Evolutionary conservation across 2,797 vertebrate genomes (phyloP).

Genomic region (Champsocephalus gunnari): DNA sequence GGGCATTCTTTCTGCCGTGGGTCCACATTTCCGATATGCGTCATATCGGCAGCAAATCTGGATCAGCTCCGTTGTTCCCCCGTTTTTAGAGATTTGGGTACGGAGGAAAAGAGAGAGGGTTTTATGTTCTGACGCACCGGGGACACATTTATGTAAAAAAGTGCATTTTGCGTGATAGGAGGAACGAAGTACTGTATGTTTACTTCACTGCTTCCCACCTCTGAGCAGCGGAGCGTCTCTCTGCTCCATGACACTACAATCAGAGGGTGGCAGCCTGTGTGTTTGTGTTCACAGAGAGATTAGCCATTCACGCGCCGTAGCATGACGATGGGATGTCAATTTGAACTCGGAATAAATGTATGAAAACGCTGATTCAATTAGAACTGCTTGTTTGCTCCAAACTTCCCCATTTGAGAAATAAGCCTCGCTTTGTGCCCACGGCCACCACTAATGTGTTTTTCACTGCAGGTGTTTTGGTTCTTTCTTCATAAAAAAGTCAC

Average conservation of each 20-base stretch:
- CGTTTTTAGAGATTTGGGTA: too few species aligned
- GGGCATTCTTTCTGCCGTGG: too few species aligned
- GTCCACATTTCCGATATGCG: too few species aligned
- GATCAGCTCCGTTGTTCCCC: too few species aligned
- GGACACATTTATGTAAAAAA: too few species aligned
- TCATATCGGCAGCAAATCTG: too few species aligned
- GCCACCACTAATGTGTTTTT: conserved; percentile 29
- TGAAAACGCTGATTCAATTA: conserved; percentile 68
- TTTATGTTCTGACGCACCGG: too few species aligned
- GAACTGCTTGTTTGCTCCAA: conserved; percentile 58
- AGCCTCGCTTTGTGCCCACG: conserved; percentile 22
- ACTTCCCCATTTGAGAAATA: conserved; percentile 53
- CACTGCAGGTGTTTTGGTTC: background rate
- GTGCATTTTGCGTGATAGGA: too few species aligned
- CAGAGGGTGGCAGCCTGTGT: conserved; percentile 45
- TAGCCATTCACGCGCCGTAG: conserved; percentile 50
- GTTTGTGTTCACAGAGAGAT: conserved; percentile 73
- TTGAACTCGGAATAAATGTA: conserved; percentile 58
- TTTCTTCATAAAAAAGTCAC: conserved; percentile 9
- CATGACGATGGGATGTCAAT: conserved; percentile 65
- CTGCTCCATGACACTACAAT: conserved; percentile 60
- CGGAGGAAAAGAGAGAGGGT: too few species aligned
- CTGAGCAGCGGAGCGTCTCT: conserved; percentile 54
- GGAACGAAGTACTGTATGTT: too few species aligned
- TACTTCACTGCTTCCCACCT: too few species aligned